Evolutionary conservation across 35 echinoderm and acorn worm species (phyloP), one percentile per base, ranked within the genome.

Genomic region (Anneissia japonica): DNA sequence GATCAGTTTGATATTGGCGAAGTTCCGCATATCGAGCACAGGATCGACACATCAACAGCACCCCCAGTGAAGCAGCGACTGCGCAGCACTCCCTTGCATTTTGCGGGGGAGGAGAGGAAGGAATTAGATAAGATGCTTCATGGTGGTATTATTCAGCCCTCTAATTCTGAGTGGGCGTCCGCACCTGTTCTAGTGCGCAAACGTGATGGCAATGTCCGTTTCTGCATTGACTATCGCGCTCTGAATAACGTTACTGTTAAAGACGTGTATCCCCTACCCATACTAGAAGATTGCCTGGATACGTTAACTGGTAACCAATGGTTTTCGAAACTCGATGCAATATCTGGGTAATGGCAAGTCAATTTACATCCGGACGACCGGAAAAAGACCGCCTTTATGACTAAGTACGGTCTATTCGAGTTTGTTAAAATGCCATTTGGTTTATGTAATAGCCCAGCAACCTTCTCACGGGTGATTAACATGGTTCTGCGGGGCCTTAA

Each of bases 351-450:
- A 34, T 46, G 41, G 13, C 90, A 92, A 73, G 77, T 85, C 0
- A 40, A 86, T 30, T 5, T 90, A 3, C 1, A 43, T 0, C 82
- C 77, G 39, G 4, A 4, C 0, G 83, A 90, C 19, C 17, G 73
- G 17, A 46, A 87, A 16, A 90, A 90, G 35, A 86, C 82, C 32
- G 88, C 82, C 0, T 86, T 90, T 72, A 75, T 77, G 0, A 90
- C 82, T 37, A 81, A 30, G 17, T 14, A 26, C 0, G 40, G 88
- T 0, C 23, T 90, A 4, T 90, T 39, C 41, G 81, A 92, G 32
- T 92, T 80, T 76, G 77, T 72, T 30, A 6, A 46, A 0, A 87
- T 92, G 85, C 84, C 79, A 35, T 92, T 92, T 64, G 90, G 90
- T 2, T 77, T 88, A 83, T 92, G 84, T 46, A 86, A 79, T 36